A percentile compares a stretch with the other conserved stretches of the same genome.
These are phyloP conservation scores for Melanotaenia pygmaea DNA, from an alignment of 2,797 vertebrate genomes.

Conservation along the genomic window DNA sequence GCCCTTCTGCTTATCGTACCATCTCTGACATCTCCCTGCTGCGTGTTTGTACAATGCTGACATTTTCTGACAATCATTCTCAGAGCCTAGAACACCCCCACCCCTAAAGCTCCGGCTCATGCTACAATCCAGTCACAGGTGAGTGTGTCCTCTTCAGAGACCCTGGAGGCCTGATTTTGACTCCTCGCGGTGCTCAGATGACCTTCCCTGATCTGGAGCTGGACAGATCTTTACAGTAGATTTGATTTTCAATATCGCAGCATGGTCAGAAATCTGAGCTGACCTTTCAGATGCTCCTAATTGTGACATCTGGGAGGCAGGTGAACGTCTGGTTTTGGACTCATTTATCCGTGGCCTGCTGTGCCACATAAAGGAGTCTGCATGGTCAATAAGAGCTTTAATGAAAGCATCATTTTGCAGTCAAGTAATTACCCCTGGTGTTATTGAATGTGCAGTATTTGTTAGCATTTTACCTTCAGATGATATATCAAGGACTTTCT, in stretches of 20 bases:
- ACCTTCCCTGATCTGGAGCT: constrained; percentile 61
- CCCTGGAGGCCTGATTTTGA: constrained; percentile 54
- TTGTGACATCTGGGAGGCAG: constrained; percentile 73
- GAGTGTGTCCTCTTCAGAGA: constrained; percentile 65
- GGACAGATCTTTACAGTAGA: constrained; percentile 60
- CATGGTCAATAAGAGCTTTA: constrained; percentile 64
- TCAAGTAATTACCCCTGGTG: constrained; percentile 38
- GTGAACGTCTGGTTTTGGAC: constrained; percentile 38
- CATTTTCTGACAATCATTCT: constrained; percentile 71
- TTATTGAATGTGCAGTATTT: constrained; percentile 35
- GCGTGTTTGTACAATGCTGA: constrained; percentile 57
- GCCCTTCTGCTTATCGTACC: constrained; percentile 61
- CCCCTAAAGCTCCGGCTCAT: constrained; percentile 16
- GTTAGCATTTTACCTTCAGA: constrained; percentile 17
- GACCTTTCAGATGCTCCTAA: constrained; percentile 76
- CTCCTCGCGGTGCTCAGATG: constrained; percentile 29
- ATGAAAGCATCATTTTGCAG: constrained; percentile 54
- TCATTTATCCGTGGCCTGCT: constrained; percentile 51
- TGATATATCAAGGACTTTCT: background rate
- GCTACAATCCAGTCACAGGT: constrained; percentile 62
- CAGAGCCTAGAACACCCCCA: constrained; percentile 12
- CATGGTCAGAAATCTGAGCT: constrained; percentile 46
- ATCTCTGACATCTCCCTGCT: constrained; percentile 71
- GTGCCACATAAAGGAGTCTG: constrained; percentile 51
- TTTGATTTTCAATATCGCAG: constrained; percentile 80